phyloP scores from a whole-genome alignment of 2,797 vertebrate species.

The Acrocephalus scirpaceus region DNA sequence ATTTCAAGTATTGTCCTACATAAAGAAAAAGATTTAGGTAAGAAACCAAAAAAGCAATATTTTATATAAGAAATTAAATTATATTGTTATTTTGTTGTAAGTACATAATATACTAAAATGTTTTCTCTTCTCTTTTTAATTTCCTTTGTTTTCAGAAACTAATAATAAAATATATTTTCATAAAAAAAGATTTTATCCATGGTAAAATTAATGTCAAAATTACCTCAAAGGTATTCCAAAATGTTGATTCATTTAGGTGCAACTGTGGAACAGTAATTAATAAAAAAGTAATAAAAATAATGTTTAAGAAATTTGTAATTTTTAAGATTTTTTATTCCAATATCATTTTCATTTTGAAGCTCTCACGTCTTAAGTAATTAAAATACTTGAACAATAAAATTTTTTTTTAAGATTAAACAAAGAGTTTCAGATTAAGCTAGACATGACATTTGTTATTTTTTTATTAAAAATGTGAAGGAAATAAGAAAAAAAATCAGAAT shows the following conservation, averaged over 20 bases:
- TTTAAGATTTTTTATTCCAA: background rate
- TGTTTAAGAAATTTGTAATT: background rate
- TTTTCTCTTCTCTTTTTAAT: background rate
- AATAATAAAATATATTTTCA: background rate
- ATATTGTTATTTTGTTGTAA: background rate
- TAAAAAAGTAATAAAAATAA: background rate
- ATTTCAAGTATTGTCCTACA: background rate
- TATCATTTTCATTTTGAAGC: background rate
- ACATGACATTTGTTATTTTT: rapidly evolving
- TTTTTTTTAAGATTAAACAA: background rate
- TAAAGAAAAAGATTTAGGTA: background rate
- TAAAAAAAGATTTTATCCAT: background rate
- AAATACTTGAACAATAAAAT: background rate
- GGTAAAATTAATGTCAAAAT: background rate
- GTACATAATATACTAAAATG: background rate
- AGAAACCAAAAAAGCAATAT: background rate
- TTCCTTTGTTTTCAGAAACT: background rate
- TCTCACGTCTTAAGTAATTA: background rate
- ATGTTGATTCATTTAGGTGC: background rate
- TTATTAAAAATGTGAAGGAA: background rate
- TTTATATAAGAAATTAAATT: background rate
- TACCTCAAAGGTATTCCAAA: background rate
- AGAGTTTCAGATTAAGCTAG: background rate
- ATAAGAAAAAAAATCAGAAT: background rate
- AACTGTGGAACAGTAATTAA: background rate